Evolutionary conservation across 2,888 invertebrate species (phyloP).

Genomic region (Coremacera marginata): DNA sequence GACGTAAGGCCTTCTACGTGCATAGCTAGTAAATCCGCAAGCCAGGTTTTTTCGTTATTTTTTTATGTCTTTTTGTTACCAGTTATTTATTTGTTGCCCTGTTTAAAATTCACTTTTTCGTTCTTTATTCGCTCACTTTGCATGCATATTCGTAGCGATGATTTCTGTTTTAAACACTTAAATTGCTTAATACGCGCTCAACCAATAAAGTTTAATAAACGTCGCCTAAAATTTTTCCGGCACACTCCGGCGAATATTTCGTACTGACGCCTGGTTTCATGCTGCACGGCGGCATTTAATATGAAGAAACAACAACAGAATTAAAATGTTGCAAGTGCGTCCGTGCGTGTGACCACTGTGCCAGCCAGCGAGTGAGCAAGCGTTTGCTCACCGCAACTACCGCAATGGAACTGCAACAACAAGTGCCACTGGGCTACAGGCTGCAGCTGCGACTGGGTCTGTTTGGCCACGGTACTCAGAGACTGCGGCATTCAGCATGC

Average conservation of each 20-base stretch:
- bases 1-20: too few species aligned
- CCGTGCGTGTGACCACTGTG: neutral
- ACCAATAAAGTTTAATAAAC: neutral
- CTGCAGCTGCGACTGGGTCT: too few species aligned
- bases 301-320: neutral
- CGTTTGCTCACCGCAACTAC: neutral
- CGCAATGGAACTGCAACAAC: slow-evolving; percentile 5
- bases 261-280: too few species aligned
- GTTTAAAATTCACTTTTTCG: neutral
- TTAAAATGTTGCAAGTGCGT: neutral
- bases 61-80: too few species aligned
- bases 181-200: neutral
- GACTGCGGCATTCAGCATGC: neutral
- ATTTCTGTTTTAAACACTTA: neutral
- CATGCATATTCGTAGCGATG: too few species aligned
- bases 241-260: too few species aligned
- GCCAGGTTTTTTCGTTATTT: too few species aligned
- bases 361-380: neutral
- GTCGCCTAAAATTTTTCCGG: too few species aligned
- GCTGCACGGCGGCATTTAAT: neutral
- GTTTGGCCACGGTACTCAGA: neutral
- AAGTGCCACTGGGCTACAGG: neutral
- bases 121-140: neutral
- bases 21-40: too few species aligned
- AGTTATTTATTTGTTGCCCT: neutral